Conservation (phyloP, 1,140 invertebrate species). For the Augochlora pura region DNA sequence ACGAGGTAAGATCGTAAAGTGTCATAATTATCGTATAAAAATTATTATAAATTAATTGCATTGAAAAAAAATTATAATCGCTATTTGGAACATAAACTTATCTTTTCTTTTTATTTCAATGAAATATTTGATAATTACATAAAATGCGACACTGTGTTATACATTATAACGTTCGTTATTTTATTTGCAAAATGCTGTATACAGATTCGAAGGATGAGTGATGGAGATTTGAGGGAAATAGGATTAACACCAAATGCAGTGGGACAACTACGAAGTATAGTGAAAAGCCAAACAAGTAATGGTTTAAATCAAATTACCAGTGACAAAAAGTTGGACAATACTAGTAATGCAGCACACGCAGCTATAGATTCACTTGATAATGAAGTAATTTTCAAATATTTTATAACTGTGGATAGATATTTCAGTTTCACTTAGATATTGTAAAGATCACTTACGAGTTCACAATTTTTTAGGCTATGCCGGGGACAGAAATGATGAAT, state of each 20-base stretch:
- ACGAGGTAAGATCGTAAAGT: conserved; percentile 71
- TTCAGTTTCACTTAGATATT: background rate
- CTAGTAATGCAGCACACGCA: conserved; percentile 65
- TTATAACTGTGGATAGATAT: background rate
- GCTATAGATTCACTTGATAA: conserved; percentile 69
- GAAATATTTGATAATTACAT: background rate
- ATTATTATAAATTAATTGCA: background rate
- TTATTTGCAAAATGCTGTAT: conserved; percentile 14
- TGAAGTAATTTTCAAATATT: conserved; percentile 66
- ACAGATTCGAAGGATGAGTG: conserved; percentile 82
- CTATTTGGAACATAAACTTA: background rate
- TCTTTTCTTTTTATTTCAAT: too few relatives aligned
- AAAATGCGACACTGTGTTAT: background rate
- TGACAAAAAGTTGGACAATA: conserved; percentile 72
- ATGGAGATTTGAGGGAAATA: conserved; percentile 80
- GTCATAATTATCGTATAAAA: background rate
- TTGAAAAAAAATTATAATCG: background rate
- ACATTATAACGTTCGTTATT: background rate
- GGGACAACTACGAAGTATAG: conserved; percentile 82
- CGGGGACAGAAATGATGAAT: conserved; percentile 63
- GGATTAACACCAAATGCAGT: conserved; percentile 80
- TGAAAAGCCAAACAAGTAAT: conserved; percentile 81
- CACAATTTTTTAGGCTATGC: conserved; percentile 52
- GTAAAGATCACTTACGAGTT: background rate
- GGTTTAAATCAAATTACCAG: conserved; percentile 75